A percentile compares a stretch with the other conserved stretches of the same genome.
Conservation (phyloP, 1,140 invertebrate species). For the Panagrolaimus sp. region DNA sequence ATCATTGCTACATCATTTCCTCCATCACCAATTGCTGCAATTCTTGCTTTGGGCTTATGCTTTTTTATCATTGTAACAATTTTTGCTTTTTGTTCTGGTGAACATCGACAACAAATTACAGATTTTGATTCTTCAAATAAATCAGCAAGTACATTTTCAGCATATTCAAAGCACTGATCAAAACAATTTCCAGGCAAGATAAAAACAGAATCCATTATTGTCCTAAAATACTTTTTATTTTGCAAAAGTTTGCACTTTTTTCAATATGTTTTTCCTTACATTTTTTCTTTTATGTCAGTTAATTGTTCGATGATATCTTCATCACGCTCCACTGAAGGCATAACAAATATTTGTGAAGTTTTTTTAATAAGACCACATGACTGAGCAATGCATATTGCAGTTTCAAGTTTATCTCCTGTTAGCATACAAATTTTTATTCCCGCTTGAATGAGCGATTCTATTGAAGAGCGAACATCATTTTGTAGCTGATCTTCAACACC, state of each 20-base stretch:
- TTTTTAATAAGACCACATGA: slow-evolving; percentile 77
- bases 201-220: slow-evolving; percentile 60
- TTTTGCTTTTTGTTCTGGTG: slow-evolving; percentile 95
- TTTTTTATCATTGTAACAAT: slow-evolving; percentile 85
- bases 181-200: slow-evolving; percentile 58
- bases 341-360: slow-evolving; percentile 70
- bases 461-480: slow-evolving; percentile 77
- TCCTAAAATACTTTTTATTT: slow-evolving; percentile 58
- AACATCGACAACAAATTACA: slow-evolving; percentile 83
- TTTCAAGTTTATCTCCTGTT: slow-evolving; percentile 97
- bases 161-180: slow-evolving; percentile 75
- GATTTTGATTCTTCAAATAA: slow-evolving; percentile 82
- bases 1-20: slow-evolving; percentile 68
- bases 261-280: neutral
- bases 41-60: slow-evolving; percentile 70
- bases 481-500: slow-evolving; percentile 67
- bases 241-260: no score
- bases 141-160: slow-evolving; percentile 89
- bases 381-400: slow-evolving; percentile 95
- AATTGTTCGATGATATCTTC: slow-evolving; percentile 85
- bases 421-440: slow-evolving; percentile 99
- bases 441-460: slow-evolving; percentile 85
- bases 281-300: slow-evolving; percentile 67
- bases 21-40: slow-evolving; percentile 62
- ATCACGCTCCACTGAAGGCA: slow-evolving; percentile 70